Evolutionary conservation across 2,797 vertebrate genomes (phyloP), one percentile per base, ranked within the genome.

Genomic region (Danio jaintianensis): DNA sequence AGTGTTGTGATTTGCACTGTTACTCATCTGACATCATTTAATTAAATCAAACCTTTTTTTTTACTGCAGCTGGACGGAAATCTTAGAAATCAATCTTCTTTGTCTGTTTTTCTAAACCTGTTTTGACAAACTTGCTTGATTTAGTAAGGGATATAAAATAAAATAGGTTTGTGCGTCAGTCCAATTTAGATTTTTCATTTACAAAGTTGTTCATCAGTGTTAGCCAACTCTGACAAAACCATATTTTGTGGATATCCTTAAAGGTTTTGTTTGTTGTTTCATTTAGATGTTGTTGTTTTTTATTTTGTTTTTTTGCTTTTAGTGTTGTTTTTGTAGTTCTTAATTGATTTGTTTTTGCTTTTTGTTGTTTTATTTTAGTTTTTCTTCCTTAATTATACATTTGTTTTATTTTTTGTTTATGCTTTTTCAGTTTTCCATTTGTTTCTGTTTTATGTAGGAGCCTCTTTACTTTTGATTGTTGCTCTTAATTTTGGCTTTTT

Each of bases 1-100:
- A 72, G 58, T 22, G 86, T 87, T 82, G 9, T 75, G 68, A 75
- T 87, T 73, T 40, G 20, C 75, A 84, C 80, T 78, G 71, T 85
- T 88, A 81, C 86, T 82, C 0, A 13, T 11, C 15, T 56, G 15
- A 56, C 15, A 18, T 56, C 20, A 45, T 13, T 13, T 70, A 70
- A 70, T 66, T 53, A 43, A 48, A 55, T 52, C 6, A 16, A 36
- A n/a, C 45, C 40, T 62, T 42, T 50, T 22, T n/a, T 8, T 11
- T 18, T 16, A 10, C 48, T 43, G 38, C 36, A 64, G 48, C 36
- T 22, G 8, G n/a, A 22, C 29, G 40, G 40, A 67, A 56, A 36
- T 67, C 72, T 18, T 6, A 38, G 6, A 36, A 29, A 61, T 70
- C 52, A 18, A 56, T 77, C 52, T 77, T 66, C 5, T 53, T 66